A percentile compares a stretch with the other conserved stretches of the same genome.
phyloP scores from a whole-genome alignment of 2,113 vertebrate species.

The Casuarius casuarius region DNA sequence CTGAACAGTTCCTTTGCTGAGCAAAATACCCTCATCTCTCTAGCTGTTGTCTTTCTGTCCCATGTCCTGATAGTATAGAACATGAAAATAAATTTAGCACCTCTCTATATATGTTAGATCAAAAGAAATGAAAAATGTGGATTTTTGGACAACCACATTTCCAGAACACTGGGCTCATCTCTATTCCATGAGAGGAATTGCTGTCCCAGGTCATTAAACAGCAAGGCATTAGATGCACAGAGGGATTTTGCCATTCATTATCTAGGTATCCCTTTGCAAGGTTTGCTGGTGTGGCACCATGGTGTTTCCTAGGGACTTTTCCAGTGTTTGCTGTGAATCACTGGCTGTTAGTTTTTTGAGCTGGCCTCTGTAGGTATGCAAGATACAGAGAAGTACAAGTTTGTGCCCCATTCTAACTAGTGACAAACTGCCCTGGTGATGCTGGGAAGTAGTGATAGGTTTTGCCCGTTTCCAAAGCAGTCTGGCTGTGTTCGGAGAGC shows the following conservation, averaged over 20 bases:
- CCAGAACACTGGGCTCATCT: neutral
- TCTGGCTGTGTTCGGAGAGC: neutral
- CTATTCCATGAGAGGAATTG: neutral
- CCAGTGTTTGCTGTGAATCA: neutral
- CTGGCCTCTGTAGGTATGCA: neutral
- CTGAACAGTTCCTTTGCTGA: neutral
- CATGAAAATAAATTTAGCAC: neutral
- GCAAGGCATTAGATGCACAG: neutral
- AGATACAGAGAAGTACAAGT: neutral
- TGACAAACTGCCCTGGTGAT: neutral
- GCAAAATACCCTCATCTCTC: neutral
- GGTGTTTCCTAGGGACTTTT: neutral
- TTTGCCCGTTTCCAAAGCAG: neutral
- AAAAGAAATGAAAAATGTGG: neutral
- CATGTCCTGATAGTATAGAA: neutral
- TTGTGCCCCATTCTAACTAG: neutral
- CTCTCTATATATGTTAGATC: neutral
- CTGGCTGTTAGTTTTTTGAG: neutral
- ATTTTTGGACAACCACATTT: neutral
- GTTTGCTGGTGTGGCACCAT: neutral
- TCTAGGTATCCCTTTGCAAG: neutral
- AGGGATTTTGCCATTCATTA: neutral
- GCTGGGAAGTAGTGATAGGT: neutral
- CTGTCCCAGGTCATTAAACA: neutral
- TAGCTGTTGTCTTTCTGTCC: neutral